Evolutionary conservation across 2,797 vertebrate genomes (phyloP), one percentile per base, ranked within the genome.

Genomic region (Borostomias antarcticus): DNA sequence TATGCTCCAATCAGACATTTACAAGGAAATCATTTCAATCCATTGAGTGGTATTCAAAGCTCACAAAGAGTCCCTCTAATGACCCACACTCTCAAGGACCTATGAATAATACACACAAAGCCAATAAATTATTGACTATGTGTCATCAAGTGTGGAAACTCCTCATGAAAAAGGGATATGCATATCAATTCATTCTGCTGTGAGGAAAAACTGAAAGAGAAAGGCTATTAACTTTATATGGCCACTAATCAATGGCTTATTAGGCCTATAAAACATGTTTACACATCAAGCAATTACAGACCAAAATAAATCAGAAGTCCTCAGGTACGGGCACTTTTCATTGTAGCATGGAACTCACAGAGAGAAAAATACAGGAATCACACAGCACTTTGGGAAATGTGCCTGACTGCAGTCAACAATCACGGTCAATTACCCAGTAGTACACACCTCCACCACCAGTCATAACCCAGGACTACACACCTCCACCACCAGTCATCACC

Each of bases 41-140:
- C 52, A 40, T 58, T 58, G 33, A 58, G 57, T 58, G 11, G 5
- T 23, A 58, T 32, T 58, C 57, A 26, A 58, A 58, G 57, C 35
- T 25, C n/a, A 58, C 68, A 70, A 77, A 85, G 83, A 82, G 65
- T 78, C 61, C 62, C 66, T 68, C 74, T 85, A 89, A 88, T 87
- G 84, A 86, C 80, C 76, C 74, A 58, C 72, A 62, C 78, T 87
- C 62, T 69, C 70, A 78, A 73, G 78, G 66, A 83, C 69, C 66
- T 82, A 89, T 92, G 79, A 88, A 91, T 91, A 87, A 91, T 88
- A 86, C 79, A 89, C 73, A 58, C 54, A 7, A 10, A 72, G 86
- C 91, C 86, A 62, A 91, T 89, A 56, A 84, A 85, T 87, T 87
- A 89, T 91, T 88, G 88, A 89, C 80, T 66, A 71, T 64, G 66